Evolutionary conservation across 1,140 invertebrate species (phyloP), one percentile per base, ranked within the genome.

Genomic region (Papilio aristodemus): DNA sequence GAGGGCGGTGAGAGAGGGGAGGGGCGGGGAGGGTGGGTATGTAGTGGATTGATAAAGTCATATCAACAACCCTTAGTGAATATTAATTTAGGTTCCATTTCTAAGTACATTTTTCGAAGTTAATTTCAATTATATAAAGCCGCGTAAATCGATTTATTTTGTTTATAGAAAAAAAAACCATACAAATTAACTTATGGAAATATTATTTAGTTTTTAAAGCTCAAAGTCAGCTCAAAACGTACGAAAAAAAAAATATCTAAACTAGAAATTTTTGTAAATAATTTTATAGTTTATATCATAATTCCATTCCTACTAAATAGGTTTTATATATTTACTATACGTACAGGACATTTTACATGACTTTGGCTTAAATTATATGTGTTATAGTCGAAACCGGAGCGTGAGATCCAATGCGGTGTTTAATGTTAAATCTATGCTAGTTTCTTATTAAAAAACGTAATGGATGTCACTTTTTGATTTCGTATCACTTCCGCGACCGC

Each of bases 201-300:
- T 74, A 72, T 80, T 73, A 78, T 85, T 87, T 87, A 86, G 78
- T 87, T 86, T 84, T 72, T 77, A 85, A 89, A 87, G 84, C 85
- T 87, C 85, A 89, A 90, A 90, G 75, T 81, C 77, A 89, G 87
- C 86, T 90, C 87, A 90, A 90, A 89, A 84, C 71, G 76, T 75
- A 71, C 64, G 71, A 78, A 78, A 78, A 80, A 75, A 73, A 74
- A 70, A 75, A 67, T 66, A 68, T 60, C 41, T 63, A 67, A 72
- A 71, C 75, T 74, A 71, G 68, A 73, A 59, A 71, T 72, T 84
- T n/a, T 83, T 86, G 81, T 86, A 89, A 84, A 88, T 85, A 87
- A 79, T 79, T 78, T 79, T 74, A 73, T 70, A 77, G 75, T 62
- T 64, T 63, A 70, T 79, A 77, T 77, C 77, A 71, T 84, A 85